These are phyloP conservation scores for Apis cerana DNA, from an alignment of 1,140 invertebrate genomes.

Conservation along the genomic window DNA sequence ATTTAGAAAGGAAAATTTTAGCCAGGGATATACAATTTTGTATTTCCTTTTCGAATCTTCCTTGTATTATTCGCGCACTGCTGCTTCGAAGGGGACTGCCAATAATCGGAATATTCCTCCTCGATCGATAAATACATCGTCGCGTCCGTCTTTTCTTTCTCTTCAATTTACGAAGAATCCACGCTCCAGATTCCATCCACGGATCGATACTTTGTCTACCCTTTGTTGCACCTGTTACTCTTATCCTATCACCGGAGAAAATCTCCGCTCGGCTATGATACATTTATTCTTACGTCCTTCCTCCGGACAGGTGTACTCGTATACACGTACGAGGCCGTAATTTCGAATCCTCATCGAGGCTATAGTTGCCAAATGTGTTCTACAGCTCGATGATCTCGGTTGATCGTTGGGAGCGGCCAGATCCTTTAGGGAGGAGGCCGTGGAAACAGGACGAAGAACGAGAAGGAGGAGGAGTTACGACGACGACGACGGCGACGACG, in stretches of 20 bases:
- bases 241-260: not conserved
- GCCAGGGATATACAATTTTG: too few species aligned
- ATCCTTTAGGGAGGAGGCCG: constrained; percentile 22
- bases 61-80: too few species aligned
- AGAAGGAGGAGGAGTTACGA: constrained; percentile 34
- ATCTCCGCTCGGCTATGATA: not conserved
- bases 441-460: constrained; percentile 18
- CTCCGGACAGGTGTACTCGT: not conserved
- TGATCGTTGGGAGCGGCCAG: constrained; percentile 18
- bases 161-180: too few species aligned
- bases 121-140: too few species aligned
- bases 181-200: too few species aligned
- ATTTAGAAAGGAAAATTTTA: too few species aligned
- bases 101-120: too few species aligned
- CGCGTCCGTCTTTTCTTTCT: too few species aligned
- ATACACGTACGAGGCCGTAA: not conserved
- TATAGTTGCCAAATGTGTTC: constrained; percentile 22
- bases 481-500: constrained; percentile 1
- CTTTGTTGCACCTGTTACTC: not conserved
- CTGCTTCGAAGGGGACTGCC: too few species aligned
- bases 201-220: not conserved
- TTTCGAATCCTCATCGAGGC: not conserved
- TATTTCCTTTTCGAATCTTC: too few species aligned
- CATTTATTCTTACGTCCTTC: not conserved
- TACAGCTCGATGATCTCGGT: not conserved